phyloP scores from a whole-genome alignment of 2,797 vertebrate genomes.

The Hybognathus amarus region DNA sequence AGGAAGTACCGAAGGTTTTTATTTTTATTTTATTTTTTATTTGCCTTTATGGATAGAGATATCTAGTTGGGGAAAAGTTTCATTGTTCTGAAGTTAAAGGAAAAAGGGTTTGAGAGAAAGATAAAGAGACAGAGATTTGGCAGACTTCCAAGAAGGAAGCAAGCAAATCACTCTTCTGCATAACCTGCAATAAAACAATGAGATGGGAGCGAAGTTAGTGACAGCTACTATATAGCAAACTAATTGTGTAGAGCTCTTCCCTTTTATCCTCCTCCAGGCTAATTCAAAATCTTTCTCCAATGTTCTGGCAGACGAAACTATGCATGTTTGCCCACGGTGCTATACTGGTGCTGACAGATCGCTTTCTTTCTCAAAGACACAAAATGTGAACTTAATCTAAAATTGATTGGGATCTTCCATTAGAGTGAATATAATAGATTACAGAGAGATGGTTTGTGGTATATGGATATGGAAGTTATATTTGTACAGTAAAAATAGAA shows the following conservation, averaged over 20 bases:
- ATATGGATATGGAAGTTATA: not conserved
- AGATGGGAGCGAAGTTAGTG: not conserved
- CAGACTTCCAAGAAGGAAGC: not conserved
- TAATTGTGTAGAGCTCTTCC: slow-evolving; percentile 6
- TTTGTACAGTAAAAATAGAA: not conserved
- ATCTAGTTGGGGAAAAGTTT: not conserved
- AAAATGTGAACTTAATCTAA: not conserved
- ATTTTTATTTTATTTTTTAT: not conserved
- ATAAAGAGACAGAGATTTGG: not conserved
- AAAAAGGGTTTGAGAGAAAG: not conserved
- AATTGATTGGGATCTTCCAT: not conserved
- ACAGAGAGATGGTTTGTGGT: not conserved
- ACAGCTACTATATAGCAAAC: slow-evolving; percentile 2
- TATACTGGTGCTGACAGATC: slow-evolving; percentile 2
- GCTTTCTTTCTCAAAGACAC: not conserved
- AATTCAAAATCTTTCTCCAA: slow-evolving; percentile 7
- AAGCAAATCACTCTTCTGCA: not conserved
- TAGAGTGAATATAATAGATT: not conserved
- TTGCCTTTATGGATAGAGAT: not conserved
- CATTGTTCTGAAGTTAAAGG: not conserved
- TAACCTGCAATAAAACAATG: slow-evolving; percentile 16
- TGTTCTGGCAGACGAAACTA: not conserved
- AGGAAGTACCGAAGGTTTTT: not conserved
- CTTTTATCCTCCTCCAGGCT: slow-evolving; percentile 34
- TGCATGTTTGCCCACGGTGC: not conserved